These are phyloP conservation scores for Jordanella pulchra DNA, from an alignment of 2,797 vertebrate genomes.

Conservation along the genomic window DNA sequence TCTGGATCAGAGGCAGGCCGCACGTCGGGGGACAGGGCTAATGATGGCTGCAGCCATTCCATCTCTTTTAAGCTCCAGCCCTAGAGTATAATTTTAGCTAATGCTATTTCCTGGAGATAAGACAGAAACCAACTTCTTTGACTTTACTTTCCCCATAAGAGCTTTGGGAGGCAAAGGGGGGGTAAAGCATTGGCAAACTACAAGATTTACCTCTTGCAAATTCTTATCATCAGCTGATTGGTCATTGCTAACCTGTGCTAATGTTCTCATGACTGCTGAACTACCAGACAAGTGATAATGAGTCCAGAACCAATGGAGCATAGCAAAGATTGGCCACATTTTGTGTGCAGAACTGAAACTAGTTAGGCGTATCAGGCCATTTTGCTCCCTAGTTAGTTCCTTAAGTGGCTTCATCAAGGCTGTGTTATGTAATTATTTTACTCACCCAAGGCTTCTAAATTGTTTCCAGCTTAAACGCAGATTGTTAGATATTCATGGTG, in stretches of 20 bases:
- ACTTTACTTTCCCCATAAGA: conserved; percentile 58
- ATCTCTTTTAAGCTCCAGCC: conserved; percentile 78
- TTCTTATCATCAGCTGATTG: conserved; percentile 51
- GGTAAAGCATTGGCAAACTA: conserved; percentile 26
- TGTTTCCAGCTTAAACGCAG: conserved; percentile 77
- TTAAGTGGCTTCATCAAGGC: conserved; percentile 75
- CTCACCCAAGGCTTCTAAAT: conserved; percentile 79
- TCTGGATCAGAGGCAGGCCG: conserved; percentile 75
- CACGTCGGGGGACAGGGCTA: conserved; percentile 74
- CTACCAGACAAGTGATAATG: conserved; percentile 15
- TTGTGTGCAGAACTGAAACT: conserved; percentile 24
- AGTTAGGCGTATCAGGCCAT: conserved; percentile 45
- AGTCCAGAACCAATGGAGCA: conserved; percentile 14
- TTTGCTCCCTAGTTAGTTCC: conserved; percentile 52
- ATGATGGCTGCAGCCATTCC: conserved; percentile 72
- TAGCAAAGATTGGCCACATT: conserved; percentile 28
- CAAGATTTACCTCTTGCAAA: conserved; percentile 12
- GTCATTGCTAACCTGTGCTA: conserved; percentile 3
- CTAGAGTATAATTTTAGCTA: conserved; percentile 80
- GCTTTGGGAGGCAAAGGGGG: conserved; percentile 48
- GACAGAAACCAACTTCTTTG: conserved; percentile 72
- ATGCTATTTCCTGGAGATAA: conserved; percentile 85
- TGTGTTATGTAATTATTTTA: conserved; percentile 71
- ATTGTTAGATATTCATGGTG: conserved; percentile 71
- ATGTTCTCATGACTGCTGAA: neutral